Evolutionary conservation across 2,888 invertebrate genomes (phyloP).

Genomic region (Pristionchus maxplancki): DNA sequence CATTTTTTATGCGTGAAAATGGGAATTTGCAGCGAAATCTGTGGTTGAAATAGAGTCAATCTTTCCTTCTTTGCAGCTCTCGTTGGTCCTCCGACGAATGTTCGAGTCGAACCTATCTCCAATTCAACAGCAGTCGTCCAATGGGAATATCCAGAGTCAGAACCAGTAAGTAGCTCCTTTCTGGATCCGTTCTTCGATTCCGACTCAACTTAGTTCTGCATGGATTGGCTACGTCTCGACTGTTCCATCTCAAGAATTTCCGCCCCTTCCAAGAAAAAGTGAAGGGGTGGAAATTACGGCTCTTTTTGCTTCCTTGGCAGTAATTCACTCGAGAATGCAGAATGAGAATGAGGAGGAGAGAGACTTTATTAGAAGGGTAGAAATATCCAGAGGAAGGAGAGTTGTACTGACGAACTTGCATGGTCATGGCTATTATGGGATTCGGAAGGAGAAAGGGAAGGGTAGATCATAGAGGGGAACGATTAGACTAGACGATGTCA

Average conservation of each 20-base stretch:
- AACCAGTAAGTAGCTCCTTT: constrained; percentile 55
- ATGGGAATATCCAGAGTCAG: constrained; percentile 74
- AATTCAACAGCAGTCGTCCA: constrained; percentile 75
- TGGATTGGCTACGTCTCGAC: neutral
- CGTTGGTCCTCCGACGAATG: constrained; percentile 75
- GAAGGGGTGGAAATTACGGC: neutral
- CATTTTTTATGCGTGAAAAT: neutral
- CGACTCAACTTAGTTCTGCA: neutral
- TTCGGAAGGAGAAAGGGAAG: constrained; percentile 10
- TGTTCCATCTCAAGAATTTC: neutral
- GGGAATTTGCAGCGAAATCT: neutral
- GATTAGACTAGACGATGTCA: neutral
- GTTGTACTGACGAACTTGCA: neutral
- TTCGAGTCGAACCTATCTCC: constrained; percentile 73
- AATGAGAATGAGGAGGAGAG: constrained; percentile 6
- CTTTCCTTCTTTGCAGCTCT: constrained; percentile 68
- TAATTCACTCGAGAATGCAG: constrained; percentile 21
- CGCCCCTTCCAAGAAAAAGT: neutral
- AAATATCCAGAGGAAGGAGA: neutral
- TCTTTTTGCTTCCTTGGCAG: neutral
- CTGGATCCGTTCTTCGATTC: neutral
- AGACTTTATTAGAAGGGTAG: constrained; percentile 28
- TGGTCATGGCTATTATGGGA: neutral
- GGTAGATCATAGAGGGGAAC: constrained; percentile 11
- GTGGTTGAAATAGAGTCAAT: neutral